phyloP scores from a whole-genome alignment of 2,113 vertebrate species.

The Callopanchax toddi region DNA sequence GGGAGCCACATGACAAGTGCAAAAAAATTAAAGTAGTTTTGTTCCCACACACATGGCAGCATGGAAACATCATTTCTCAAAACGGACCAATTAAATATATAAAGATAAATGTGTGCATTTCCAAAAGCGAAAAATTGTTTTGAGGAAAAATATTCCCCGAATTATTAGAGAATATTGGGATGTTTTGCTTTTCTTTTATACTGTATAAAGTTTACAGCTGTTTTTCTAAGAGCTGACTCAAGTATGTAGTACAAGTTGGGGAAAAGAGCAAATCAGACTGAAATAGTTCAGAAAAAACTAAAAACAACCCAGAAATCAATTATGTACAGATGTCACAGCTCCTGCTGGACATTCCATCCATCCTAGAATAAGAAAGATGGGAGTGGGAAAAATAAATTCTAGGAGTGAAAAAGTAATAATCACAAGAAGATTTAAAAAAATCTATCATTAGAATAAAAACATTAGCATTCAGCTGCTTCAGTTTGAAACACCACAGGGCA shows the following conservation, averaged over 20 bases:
- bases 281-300: too few relatives aligned
- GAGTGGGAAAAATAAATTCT: neutral
- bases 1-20: slow-evolving; percentile 56
- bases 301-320: too few relatives aligned
- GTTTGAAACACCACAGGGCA: neutral
- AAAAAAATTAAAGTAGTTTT: slow-evolving; percentile 59
- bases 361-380: neutral
- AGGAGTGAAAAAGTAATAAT: neutral
- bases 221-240: too few relatives aligned
- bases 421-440: too few relatives aligned
- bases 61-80: neutral
- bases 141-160: too few relatives aligned
- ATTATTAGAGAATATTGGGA: too few relatives aligned
- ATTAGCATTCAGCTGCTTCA: slow-evolving; percentile 1
- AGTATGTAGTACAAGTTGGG: too few relatives aligned
- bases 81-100: neutral
- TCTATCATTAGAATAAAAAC: slow-evolving; percentile 10
- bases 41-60: slow-evolving; percentile 10
- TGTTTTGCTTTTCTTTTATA: too few relatives aligned
- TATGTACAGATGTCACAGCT: slow-evolving; percentile 25
- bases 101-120: neutral
- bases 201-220: too few relatives aligned
- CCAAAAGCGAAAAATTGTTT: too few relatives aligned
- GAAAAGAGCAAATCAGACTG: too few relatives aligned
- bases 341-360: slow-evolving; percentile 38